Percentiles rank a stretch among this genome's conserved stretches.
Conservation (phyloP, 2,113 vertebrate species). For the Sminthopsis crassicaudata region DNA sequence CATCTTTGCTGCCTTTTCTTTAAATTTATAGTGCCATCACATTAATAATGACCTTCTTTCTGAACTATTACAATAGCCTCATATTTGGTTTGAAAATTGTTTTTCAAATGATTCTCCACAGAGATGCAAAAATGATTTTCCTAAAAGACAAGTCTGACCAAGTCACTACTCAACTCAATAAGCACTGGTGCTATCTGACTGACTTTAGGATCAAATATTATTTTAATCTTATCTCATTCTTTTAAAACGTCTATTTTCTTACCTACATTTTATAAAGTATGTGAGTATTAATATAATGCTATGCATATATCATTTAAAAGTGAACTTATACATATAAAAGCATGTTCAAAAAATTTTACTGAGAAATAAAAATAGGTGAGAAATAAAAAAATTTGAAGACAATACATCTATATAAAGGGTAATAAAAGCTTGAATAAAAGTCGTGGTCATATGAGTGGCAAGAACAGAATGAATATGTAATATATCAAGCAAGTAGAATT, state of each 20-base stretch:
- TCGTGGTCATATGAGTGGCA: background rate
- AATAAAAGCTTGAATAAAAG: background rate
- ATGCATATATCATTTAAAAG: background rate
- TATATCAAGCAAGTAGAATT: background rate
- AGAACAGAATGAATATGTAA: background rate
- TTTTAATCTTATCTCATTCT: background rate
- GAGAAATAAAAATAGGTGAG: too few species aligned
- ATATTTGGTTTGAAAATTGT: background rate
- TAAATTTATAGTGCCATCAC: background rate
- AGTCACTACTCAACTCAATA: background rate
- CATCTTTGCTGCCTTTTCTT: background rate
- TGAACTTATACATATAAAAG: background rate
- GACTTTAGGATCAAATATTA: background rate
- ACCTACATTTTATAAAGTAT: background rate
- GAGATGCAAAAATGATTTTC: background rate
- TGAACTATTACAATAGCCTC: background rate
- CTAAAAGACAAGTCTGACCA: background rate
- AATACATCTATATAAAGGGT: background rate
- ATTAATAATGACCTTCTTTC: background rate
- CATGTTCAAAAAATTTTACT: background rate
- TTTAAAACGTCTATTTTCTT: background rate
- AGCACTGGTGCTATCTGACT: background rate
- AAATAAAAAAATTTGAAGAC: background rate
- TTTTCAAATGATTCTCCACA: background rate
- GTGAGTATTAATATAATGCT: background rate